Evolutionary conservation across 2,113 vertebrate species (phyloP).

Genomic region (Salvelinus alpinus): DNA sequence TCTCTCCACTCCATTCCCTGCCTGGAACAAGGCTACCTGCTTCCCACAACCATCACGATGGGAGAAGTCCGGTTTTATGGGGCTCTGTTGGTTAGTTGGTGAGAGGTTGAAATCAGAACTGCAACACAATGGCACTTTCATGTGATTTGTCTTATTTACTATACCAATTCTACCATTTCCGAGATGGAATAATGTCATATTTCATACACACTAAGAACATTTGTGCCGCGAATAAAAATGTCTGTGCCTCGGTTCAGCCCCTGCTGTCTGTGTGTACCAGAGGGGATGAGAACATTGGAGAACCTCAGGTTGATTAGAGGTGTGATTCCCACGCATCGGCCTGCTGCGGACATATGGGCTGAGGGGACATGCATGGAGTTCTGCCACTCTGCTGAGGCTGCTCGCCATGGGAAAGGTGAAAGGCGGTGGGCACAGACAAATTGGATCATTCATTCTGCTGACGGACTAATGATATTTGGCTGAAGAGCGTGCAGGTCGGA

Average conservation of each 20-base stretch:
- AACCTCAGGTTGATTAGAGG: neutral
- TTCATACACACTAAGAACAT: no score
- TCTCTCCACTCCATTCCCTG: constrained; percentile 48
- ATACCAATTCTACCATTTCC: no score
- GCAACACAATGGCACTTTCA: no score
- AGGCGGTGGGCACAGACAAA: neutral
- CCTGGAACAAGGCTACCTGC: neutral
- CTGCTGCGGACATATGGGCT: neutral
- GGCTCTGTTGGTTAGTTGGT: neutral
- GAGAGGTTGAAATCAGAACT: neutral
- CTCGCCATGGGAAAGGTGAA: neutral
- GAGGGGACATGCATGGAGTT: neutral
- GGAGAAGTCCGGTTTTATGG: neutral
- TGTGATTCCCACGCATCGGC: neutral
- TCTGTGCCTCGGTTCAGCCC: no score
- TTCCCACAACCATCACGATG: neutral
- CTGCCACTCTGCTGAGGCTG: neutral
- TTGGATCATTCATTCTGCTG: neutral
- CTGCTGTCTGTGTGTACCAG: no score
- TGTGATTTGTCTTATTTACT: no score
- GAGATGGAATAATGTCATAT: no score
- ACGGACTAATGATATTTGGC: neutral
- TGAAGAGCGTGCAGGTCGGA: neutral
- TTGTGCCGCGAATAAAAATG: no score
- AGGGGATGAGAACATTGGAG: neutral